Percentiles rank a stretch among this genome's conserved stretches.
These are phyloP conservation scores for Xylocopa sonorina DNA, from an alignment of 1,140 invertebrate genomes.

Conservation along the genomic window DNA sequence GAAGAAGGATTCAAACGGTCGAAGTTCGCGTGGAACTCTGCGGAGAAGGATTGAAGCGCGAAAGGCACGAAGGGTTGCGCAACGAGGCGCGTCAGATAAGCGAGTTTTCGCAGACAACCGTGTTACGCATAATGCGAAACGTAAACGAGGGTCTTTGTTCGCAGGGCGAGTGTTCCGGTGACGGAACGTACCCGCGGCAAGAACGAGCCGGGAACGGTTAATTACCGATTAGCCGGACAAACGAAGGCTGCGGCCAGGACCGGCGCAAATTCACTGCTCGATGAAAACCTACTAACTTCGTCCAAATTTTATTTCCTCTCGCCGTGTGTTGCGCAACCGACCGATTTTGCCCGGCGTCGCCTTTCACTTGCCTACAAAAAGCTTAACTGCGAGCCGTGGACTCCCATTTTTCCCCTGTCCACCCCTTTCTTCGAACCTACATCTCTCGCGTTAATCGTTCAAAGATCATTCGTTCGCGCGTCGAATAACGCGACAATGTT, in stretches of 20 bases:
- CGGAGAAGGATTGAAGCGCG: no score
- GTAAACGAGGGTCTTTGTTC: slow-evolving; percentile 7
- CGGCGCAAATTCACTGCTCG: neutral
- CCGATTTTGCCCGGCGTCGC: slow-evolving; percentile 26
- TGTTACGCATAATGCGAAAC: neutral
- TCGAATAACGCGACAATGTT: slow-evolving; percentile 27
- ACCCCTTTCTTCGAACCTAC: no score
- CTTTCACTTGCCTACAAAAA: slow-evolving; percentile 56
- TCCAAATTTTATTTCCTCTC: slow-evolving; percentile 55
- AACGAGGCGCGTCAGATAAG: neutral
- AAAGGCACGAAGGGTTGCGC: neutral
- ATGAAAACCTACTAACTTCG: slow-evolving; percentile 21
- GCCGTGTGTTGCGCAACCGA: slow-evolving; percentile 5
- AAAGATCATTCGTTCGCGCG: neutral
- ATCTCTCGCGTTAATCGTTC: neutral
- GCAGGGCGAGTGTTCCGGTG: neutral
- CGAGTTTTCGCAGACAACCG: neutral
- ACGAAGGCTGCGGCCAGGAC: slow-evolving; percentile 1
- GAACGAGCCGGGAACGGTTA: slow-evolving; percentile 4
- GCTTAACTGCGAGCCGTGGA: slow-evolving; percentile 6
- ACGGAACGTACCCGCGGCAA: neutral
- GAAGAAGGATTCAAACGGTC: no score
- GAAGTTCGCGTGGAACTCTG: no score
- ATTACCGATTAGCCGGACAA: slow-evolving; percentile 20
- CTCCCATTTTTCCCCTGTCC: neutral